These are phyloP conservation scores for Xestia c-nigrum DNA, from an alignment of 2,888 invertebrate genomes.

Conservation along the genomic window DNA sequence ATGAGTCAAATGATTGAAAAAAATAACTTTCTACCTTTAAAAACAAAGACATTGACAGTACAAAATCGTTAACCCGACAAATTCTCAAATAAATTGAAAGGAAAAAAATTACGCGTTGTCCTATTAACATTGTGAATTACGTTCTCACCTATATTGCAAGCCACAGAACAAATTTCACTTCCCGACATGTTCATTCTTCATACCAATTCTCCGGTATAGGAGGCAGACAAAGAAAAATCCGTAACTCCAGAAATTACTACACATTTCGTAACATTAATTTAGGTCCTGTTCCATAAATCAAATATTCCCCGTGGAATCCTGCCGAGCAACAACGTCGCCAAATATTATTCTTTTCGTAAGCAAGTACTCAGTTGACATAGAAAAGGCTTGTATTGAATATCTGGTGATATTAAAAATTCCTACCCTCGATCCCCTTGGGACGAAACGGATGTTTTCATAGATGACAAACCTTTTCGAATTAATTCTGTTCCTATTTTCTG, in stretches of 20 bases:
- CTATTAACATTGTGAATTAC: slow-evolving; percentile 51
- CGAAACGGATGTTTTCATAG: slow-evolving; percentile 63
- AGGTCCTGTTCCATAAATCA: slow-evolving; percentile 65
- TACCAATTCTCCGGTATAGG: slow-evolving; percentile 42
- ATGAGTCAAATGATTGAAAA: not conserved
- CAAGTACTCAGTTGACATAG: slow-evolving; percentile 73
- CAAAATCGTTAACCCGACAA: not conserved
- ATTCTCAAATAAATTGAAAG: slow-evolving; percentile 17
- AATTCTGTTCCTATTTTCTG: slow-evolving; percentile 59
- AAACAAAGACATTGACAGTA: slow-evolving; percentile 2
- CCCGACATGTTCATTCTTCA: slow-evolving; percentile 51
- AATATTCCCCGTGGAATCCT: slow-evolving; percentile 63
- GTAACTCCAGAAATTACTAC: slow-evolving; percentile 60
- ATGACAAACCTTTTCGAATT: slow-evolving; percentile 64
- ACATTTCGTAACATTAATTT: slow-evolving; percentile 67
- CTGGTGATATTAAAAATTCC: slow-evolving; percentile 83
- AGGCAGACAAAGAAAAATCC: slow-evolving; percentile 62
- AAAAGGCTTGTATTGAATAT: slow-evolving; percentile 76
- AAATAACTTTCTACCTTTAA: not conserved
- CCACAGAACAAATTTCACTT: slow-evolving; percentile 53
- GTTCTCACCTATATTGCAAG: slow-evolving; percentile 48
- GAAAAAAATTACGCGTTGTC: slow-evolving; percentile 28
- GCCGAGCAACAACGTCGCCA: slow-evolving; percentile 51
- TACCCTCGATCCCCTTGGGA: slow-evolving; percentile 63
- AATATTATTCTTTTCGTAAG: slow-evolving; percentile 66